These are phyloP conservation scores for Drosophila saltans DNA, from an alignment of 1,140 invertebrate genomes.

Conservation along the genomic window DNA sequence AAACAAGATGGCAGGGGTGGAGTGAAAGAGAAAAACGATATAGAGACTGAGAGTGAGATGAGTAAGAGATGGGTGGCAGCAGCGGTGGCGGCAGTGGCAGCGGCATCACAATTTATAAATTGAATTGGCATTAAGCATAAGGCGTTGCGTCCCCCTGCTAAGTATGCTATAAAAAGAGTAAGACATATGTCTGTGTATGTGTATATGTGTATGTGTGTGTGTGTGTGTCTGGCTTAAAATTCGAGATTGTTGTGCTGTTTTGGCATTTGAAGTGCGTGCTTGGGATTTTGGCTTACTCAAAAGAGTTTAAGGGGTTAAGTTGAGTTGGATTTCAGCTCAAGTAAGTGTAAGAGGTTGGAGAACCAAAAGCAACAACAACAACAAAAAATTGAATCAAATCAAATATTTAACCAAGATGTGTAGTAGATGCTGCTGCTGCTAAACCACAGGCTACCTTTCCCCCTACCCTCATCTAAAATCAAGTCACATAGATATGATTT, in stretches of 20 bases:
- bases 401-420: conserved; percentile 3
- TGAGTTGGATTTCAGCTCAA: conserved; percentile 29
- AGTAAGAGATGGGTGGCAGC: not conserved
- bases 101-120: conserved; percentile 65
- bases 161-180: conserved; percentile 70
- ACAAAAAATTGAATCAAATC: conserved; percentile 16
- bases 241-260: conserved; percentile 58
- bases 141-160: conserved; percentile 49
- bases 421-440: not conserved
- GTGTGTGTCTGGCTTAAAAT: conserved; percentile 35
- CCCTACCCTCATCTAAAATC: no score
- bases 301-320: conserved; percentile 44
- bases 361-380: not conserved
- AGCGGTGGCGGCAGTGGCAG: no score
- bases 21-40: not conserved
- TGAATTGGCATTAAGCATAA: conserved; percentile 79
- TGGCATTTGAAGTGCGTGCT: conserved; percentile 61
- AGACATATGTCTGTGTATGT: conserved; percentile 3
- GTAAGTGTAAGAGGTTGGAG: conserved; percentile 3
- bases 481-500: not conserved
- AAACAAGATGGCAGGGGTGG: no score
- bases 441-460: not conserved
- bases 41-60: not conserved
- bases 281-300: conserved; percentile 41
- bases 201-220: conserved; percentile 3